phyloP scores from a whole-genome alignment of 2,888 invertebrate genomes.

The Coronaproctus castanopsis region DNA sequence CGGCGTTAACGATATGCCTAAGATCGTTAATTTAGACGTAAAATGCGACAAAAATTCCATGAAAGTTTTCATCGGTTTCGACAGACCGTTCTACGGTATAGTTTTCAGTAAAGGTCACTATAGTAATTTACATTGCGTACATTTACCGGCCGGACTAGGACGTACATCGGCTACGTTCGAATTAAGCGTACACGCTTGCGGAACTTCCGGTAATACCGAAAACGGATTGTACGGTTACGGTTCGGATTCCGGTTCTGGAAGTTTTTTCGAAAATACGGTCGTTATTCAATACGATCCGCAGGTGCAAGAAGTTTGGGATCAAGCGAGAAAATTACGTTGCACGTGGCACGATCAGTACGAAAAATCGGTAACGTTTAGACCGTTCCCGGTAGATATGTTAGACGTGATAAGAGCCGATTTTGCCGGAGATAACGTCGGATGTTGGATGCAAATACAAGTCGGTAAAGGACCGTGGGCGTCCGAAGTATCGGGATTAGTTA shows the following conservation, averaged over 20 bases:
- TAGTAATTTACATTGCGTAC: constrained; percentile 77
- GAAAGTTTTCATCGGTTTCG: constrained; percentile 84
- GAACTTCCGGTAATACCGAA: constrained; percentile 77
- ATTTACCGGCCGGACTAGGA: constrained; percentile 70
- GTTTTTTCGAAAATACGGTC: constrained; percentile 82
- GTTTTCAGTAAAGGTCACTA: constrained; percentile 89
- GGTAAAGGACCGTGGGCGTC: constrained; percentile 91
- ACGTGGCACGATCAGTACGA: constrained; percentile 93
- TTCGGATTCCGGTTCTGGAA: constrained; percentile 70
- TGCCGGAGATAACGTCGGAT: constrained; percentile 84
- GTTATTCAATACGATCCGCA: constrained; percentile 78
- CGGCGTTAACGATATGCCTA: constrained; percentile 74
- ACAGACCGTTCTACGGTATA: constrained; percentile 86
- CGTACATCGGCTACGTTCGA: constrained; percentile 73
- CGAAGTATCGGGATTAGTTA: constrained; percentile 79
- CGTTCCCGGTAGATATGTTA: constrained; percentile 86
- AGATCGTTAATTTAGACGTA: constrained; percentile 75
- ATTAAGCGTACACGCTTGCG: constrained; percentile 75
- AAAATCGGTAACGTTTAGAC: constrained; percentile 81
- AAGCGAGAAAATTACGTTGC: constrained; percentile 73
- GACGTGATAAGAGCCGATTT: constrained; percentile 89
- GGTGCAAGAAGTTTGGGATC: constrained; percentile 90
- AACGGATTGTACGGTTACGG: constrained; percentile 74
- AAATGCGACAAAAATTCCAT: constrained; percentile 86
- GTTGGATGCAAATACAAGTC: constrained; percentile 95